These are phyloP conservation scores for Scaptomyza pallida DNA, from an alignment of 1,140 invertebrate genomes.

Conservation along the genomic window DNA sequence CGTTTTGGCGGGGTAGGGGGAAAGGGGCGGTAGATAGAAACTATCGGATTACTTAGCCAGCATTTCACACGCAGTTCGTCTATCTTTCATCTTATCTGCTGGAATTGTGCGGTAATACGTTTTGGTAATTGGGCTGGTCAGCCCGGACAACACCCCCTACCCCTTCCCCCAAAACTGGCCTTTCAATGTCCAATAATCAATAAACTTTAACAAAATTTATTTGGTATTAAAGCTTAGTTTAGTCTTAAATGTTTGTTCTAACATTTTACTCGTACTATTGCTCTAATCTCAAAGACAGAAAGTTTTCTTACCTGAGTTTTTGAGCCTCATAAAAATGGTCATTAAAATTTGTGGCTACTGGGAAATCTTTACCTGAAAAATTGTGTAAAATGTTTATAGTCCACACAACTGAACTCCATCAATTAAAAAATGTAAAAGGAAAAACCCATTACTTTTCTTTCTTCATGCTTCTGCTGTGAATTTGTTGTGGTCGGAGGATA, in stretches of 20 bases:
- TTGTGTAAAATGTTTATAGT: background rate
- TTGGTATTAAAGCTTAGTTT: background rate
- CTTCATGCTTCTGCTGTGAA: background rate
- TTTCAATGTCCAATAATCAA: background rate
- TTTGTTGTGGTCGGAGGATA: background rate
- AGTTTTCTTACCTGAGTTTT: background rate
- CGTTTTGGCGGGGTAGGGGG: background rate
- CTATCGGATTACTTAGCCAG: constrained; percentile 47
- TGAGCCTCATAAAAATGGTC: background rate
- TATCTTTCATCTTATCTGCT: constrained; percentile 9
- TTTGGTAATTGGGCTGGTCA: constrained; percentile 16
- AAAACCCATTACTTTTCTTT: background rate
- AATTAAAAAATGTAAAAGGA: background rate
- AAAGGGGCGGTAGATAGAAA: constrained; percentile 22
- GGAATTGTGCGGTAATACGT: constrained; percentile 3
- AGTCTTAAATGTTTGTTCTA: too few relatives aligned
- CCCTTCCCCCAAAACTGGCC: background rate
- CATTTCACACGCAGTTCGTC: constrained; percentile 44
- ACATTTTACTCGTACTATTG: too few relatives aligned
- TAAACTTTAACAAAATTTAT: background rate
- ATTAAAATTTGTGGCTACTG: background rate
- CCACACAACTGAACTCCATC: background rate
- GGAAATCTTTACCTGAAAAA: background rate
- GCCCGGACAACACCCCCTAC: background rate
- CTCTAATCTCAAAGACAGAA: background rate